These are phyloP conservation scores for Gymnoscopelus microlampas DNA, from an alignment of 2,797 vertebrate genomes.

Conservation along the genomic window DNA sequence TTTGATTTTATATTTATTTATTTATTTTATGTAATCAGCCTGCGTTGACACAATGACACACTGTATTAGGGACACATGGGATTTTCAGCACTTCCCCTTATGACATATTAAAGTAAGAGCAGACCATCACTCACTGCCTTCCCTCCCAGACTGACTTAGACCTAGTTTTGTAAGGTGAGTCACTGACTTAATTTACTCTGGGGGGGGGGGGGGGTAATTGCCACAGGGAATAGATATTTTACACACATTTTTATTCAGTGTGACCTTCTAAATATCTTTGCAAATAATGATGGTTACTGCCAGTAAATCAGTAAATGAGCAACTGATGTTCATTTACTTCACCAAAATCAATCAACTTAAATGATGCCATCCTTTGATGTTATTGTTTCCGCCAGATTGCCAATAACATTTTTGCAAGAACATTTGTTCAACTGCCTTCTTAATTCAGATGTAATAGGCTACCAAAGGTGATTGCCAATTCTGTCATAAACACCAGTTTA, in stretches of 20 bases:
- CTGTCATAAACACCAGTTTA: neutral
- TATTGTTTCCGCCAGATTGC: neutral
- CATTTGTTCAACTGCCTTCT: too few species aligned
- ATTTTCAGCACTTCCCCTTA: conserved; percentile 38
- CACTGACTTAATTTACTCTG: conserved; percentile 42
- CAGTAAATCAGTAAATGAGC: neutral
- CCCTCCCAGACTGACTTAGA: conserved; percentile 59
- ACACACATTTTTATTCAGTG: conserved; percentile 37
- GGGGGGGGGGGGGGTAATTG: conserved; percentile 61
- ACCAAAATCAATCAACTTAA: neutral
- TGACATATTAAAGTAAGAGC: conserved; percentile 45
- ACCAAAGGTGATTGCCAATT: too few species aligned
- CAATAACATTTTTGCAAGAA: neutral
- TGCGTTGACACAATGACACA: conserved; percentile 46
- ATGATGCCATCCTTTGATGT: neutral
- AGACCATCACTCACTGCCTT: conserved; percentile 30
- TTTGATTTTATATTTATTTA: neutral
- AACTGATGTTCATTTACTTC: neutral
- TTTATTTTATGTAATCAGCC: conserved; percentile 38
- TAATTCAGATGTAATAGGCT: too few species aligned
- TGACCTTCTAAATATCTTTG: neutral
- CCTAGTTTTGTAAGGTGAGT: conserved; percentile 65
- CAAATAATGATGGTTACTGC: neutral
- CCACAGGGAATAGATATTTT: conserved; percentile 54
- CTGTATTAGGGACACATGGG: conserved; percentile 1